Evolutionary conservation across 2,797 vertebrate genomes (phyloP), one percentile per base, ranked within the genome.

Genomic region (Bovichtus diacanthus): DNA sequence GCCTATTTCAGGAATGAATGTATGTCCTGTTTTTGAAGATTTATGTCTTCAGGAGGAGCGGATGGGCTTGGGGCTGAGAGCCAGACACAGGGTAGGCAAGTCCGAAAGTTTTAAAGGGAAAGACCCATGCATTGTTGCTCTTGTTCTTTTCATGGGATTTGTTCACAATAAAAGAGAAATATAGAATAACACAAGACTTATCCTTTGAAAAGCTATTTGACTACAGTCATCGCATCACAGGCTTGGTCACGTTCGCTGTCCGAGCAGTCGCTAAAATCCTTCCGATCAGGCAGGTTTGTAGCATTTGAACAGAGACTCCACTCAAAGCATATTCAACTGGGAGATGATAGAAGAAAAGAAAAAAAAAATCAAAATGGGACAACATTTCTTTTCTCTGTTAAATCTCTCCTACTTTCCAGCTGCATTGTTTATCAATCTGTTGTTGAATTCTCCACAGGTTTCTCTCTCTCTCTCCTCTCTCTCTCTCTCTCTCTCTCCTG

Each of bases 351-450:
- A 59, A 50, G 19, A 25, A 39, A 25, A 27, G 8, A 27, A 58
- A 64, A 54, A 58, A 55, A 34, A 76, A 69, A 78, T 72, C 65
- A 39, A 78, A 84, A 75, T 70, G 67, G 56, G 36, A 54, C 70
- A 67, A 78, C 58, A 55, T 81, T 59, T 74, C 63, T 58, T 74
- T 76, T 47, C 66, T 70, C 34, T 66, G 49, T 78, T 71, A 63
- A 69, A 80, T 77, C 69, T 78, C 63, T 84, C 59, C 75, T 68
- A 54, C 80, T 82, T 76, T 90, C 74, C 82, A 84, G 80, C 84
- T 87, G 79, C 76, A 86, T 87, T 91, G 84, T 89, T 89, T 90
- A 91, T 92, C 84, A 90, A 81, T 88, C 80, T 87, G 90, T 88
- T 92, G 89, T 91, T 90, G 82, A 90, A 80, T 65, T 87, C 84